Percentiles rank a stretch among this genome's conserved stretches.
phyloP scores from a whole-genome alignment of 2,888 invertebrate genomes.

The Philaethria dido region DNA sequence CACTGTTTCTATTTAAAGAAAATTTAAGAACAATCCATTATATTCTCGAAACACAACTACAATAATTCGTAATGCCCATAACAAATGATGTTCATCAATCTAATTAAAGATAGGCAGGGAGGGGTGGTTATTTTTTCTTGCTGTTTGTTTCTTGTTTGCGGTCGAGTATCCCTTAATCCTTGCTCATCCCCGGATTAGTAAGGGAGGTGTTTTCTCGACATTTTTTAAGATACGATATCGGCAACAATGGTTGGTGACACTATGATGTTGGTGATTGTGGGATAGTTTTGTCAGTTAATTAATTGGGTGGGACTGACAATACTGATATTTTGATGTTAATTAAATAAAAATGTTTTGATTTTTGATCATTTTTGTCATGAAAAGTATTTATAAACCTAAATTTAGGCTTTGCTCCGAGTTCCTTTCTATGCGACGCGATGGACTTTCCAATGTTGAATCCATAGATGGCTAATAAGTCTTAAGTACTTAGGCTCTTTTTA shows the following conservation, averaged over 20 bases:
- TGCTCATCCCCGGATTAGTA: constrained; percentile 50
- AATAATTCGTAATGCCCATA: constrained; percentile 21
- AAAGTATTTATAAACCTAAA: too few relatives aligned
- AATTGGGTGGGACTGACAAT: too few relatives aligned
- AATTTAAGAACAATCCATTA: constrained; percentile 1
- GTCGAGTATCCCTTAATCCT: constrained; percentile 50
- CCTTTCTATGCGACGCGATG: too few relatives aligned
- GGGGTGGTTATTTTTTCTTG: constrained; percentile 45
- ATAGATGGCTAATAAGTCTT: too few relatives aligned
- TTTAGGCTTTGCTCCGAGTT: too few relatives aligned
- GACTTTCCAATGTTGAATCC: too few relatives aligned
- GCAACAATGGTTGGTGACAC: constrained; percentile 45
- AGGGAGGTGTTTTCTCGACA: constrained; percentile 50
- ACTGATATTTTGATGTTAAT: too few relatives aligned
- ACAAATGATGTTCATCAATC: constrained; percentile 39
- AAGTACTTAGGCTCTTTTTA: too few relatives aligned
- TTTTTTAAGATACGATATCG: constrained; percentile 53
- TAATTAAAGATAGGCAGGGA: constrained; percentile 40
- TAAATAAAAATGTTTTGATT: too few relatives aligned
- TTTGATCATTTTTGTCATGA: too few relatives aligned
- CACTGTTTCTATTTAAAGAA: neutral
- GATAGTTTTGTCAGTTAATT: too few relatives aligned
- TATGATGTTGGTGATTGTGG: constrained; percentile 18
- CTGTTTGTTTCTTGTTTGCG: constrained; percentile 54
- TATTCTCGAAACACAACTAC: constrained; percentile 13